Evolutionary conservation across 2,113 vertebrate species (phyloP), one percentile per base, ranked within the genome.

Genomic region (Passer domesticus): DNA sequence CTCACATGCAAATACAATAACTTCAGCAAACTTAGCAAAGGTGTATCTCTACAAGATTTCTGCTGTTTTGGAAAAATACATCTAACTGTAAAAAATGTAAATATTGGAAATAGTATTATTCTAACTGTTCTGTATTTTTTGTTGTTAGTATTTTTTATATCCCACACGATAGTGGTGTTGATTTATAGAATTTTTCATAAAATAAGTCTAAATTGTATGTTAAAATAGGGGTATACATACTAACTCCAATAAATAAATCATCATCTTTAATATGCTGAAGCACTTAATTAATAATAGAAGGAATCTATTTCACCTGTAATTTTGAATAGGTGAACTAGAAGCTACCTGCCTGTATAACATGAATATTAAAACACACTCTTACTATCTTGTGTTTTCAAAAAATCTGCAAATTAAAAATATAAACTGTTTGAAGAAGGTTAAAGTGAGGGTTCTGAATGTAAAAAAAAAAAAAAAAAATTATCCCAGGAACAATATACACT

Each of bases 131-230:
- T 35, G 89, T 76, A 79, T 64, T 92, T 95, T 95, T 96, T 87
- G 94, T 94, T 96, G 82, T 46, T 94, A 77, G 49, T 80, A 89
- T 93, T 94, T 97, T 97, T 97, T 97, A 95, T 97, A 94, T 91
- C 56, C 81, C 20, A 10, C 63, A 87, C 21, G 5, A 89, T 68
- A 90, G 56, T 86, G 62, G 27, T 31, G 37, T 89, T 95, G 89
- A 91, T 96, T 97, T 96, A 70, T 94, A 94, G 52, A 92, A 47
- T 72, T 95, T 95, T 97, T 97, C 91, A 86, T 93, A 90, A 76
- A 94, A 15, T 83, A 87, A 74, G 27, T 87, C 97, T 66, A 55
- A 96, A 87, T 37, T 53, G 43, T 95, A 47, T 81, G 33, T 90
- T 84, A 81, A 89, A 90, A 87, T 33, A 85, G 47, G 56, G 25